phyloP scores from a whole-genome alignment of 1,140 invertebrate genomes.

The Tribolium castaneum region DNA sequence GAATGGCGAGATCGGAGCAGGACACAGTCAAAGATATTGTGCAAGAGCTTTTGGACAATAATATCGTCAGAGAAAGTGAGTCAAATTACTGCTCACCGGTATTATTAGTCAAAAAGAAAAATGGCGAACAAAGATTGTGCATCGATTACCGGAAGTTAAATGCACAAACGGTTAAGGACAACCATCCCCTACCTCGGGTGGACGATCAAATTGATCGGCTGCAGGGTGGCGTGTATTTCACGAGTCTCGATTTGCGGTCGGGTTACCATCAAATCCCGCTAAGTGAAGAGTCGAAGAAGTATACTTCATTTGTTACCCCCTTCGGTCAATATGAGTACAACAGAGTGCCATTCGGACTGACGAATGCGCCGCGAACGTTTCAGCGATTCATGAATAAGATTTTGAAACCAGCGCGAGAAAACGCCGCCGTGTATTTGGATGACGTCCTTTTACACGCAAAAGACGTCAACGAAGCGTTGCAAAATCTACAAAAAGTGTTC shows the following conservation, averaged over 20 bases:
- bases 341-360: neutral
- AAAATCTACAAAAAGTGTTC: too few species aligned
- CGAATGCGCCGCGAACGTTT: too few species aligned
- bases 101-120: conserved; percentile 52
- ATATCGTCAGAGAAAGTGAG: conserved; percentile 53
- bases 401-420: too few species aligned
- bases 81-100: conserved; percentile 53
- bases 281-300: conserved; percentile 57
- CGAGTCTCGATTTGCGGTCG: conserved; percentile 46
- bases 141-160: conserved; percentile 55
- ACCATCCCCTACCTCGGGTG: conserved; percentile 50
- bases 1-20: neutral
- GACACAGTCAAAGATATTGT: conserved; percentile 44
- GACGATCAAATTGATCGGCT: conserved; percentile 51
- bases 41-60: conserved; percentile 48
- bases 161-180: conserved; percentile 49
- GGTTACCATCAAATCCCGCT: conserved; percentile 56
- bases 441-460: too few species aligned
- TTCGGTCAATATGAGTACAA: neutral
- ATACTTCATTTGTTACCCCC: conserved; percentile 52
- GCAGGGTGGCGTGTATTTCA: conserved; percentile 49
- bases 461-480: too few species aligned
- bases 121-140: conserved; percentile 50
- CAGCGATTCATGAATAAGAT: too few species aligned
- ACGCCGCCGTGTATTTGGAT: too few species aligned